Conservation (phyloP, 2,113 vertebrate genomes). For the Chionis minor region DNA sequence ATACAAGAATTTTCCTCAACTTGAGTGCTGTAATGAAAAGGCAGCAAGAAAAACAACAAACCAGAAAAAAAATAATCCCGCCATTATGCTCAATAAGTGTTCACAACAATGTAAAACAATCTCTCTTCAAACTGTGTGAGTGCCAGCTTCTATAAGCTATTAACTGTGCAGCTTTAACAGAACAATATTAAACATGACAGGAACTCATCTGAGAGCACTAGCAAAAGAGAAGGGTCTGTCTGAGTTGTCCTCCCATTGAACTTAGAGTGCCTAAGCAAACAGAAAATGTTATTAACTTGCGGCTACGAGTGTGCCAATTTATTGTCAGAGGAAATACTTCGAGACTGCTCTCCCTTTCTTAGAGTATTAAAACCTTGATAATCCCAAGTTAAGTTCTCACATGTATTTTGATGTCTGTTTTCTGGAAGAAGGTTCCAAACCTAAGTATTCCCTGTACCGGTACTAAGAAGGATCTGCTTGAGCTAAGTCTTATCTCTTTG, state of each 20-base stretch:
- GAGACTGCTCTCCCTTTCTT: background rate
- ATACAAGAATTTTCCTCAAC: background rate
- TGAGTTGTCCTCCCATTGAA: conserved; percentile 58
- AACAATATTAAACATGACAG: conserved; percentile 52
- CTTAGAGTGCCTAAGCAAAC: conserved; percentile 50
- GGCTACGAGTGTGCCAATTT: background rate
- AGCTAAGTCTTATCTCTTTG: background rate
- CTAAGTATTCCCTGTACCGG: background rate
- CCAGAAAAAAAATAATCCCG: background rate
- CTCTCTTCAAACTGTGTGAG: background rate
- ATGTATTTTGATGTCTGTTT: background rate
- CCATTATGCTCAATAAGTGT: background rate
- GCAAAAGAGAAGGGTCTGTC: background rate
- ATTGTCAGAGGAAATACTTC: conserved; percentile 5
- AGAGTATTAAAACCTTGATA: background rate
- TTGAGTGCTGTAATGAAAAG: background rate
- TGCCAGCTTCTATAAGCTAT: conserved; percentile 21
- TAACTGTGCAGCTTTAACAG: conserved; percentile 27
- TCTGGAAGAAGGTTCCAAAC: background rate
- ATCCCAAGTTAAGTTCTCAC: background rate
- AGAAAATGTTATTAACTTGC: conserved; percentile 38
- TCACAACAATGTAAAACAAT: conserved; percentile 3
- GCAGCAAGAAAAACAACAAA: background rate
- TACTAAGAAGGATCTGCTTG: background rate
- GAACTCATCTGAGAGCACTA: background rate